Percentiles rank a stretch among this genome's conserved stretches.
phyloP scores from a whole-genome alignment of 2,113 vertebrate species.

The Pseudopodoces humilis region DNA sequence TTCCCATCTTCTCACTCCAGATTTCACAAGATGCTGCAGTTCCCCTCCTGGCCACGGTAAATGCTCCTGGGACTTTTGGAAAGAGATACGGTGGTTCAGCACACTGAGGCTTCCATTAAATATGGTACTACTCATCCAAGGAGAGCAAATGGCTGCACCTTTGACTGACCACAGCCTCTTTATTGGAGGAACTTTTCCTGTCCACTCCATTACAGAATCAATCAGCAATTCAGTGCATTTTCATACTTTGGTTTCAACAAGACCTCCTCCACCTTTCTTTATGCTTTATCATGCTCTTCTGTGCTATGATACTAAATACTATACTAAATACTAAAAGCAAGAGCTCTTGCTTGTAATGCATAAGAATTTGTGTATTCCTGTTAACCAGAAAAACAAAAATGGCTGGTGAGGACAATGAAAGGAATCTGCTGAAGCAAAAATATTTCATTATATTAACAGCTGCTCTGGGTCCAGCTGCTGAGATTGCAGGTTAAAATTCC shows the following conservation, averaged over 20 bases:
- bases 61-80: not conserved
- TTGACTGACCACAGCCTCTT: not conserved
- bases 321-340: not conserved
- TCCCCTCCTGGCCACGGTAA: not conserved
- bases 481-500: not conserved
- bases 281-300: not conserved
- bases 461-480: not conserved
- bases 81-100: not conserved
- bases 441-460: not conserved
- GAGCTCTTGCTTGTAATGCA: not conserved
- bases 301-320: not conserved
- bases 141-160: not conserved
- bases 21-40: not conserved
- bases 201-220: not conserved
- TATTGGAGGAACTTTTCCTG: not conserved
- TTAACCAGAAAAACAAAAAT: constrained; percentile 4
- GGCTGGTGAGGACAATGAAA: not conserved
- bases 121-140: not conserved
- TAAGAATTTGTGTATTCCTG: not conserved
- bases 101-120: not conserved
- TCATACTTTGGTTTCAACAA: not conserved
- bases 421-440: not conserved
- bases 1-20: not conserved
- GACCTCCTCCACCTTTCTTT: not conserved
- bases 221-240: not conserved